phyloP scores from a whole-genome alignment of 2,797 vertebrate species.

The Acropternis orthonyx region DNA sequence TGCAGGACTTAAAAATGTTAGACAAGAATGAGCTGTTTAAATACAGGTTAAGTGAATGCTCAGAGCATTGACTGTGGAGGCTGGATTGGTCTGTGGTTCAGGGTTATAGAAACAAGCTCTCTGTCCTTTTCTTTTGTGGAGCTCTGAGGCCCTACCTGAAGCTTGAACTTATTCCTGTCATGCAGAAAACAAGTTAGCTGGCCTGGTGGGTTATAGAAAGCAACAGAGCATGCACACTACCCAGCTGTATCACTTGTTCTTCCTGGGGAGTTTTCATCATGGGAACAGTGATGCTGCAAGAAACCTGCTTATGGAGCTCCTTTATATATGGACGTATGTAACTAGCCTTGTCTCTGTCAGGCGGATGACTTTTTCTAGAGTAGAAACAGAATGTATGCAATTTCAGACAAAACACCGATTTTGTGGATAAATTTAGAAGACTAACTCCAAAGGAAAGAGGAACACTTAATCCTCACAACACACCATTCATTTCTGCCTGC shows the following conservation, averaged over 20 bases:
- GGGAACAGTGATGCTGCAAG: not conserved
- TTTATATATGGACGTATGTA: rapidly evolving
- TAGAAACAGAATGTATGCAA: not conserved
- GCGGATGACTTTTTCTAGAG: not conserved
- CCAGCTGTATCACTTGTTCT: not conserved
- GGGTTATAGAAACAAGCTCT: not conserved
- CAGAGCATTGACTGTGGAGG: not conserved
- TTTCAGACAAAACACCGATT: not conserved
- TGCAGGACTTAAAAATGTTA: not conserved
- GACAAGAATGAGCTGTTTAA: not conserved
- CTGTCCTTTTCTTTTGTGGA: not conserved
- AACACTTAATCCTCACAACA: not conserved
- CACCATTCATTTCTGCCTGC: not conserved
- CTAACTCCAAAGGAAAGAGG: not conserved
- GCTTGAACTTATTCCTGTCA: not conserved
- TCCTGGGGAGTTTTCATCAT: not conserved
- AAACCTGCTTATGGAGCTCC: not conserved
- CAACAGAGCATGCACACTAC: not conserved
- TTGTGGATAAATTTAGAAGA: not conserved
- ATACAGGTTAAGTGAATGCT: not conserved
- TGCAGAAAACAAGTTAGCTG: not conserved
- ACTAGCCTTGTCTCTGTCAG: not conserved
- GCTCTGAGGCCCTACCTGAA: not conserved
- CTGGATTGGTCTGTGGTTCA: not conserved
- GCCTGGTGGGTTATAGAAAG: not conserved